Evolutionary conservation across 2,797 vertebrate genomes (phyloP), one percentile per base, ranked within the genome.

Genomic region (Lithobates pipiens): DNA sequence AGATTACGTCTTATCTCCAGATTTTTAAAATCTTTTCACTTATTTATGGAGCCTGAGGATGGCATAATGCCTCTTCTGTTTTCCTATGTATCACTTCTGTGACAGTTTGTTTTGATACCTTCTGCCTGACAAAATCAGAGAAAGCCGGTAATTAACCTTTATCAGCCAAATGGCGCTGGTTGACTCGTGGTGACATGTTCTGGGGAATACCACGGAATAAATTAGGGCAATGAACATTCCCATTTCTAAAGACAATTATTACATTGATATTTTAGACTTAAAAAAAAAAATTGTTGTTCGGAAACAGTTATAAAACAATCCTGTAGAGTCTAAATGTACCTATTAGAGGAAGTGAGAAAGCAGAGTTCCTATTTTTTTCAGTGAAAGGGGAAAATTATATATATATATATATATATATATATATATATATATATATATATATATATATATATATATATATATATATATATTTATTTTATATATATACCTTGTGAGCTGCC

Each of bases 21-120:
- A 57, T 25, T 57, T 86, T 85, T 80, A 85, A 84, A 84, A n/a
- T 50, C 88, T 70, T 61, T 44, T 86, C 70, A 80, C 15, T 88
- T 80, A 82, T 46, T 83, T 15, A 73, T 82, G 68, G 39, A 78
- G 80, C 25, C 46, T 61, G 50, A 36, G 42, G 65, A 65, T 10
- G 57, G 39, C 29, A n/a, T 34, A 29, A 61, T 32, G 69, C 80
- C 70, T 21, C 70, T 75, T 85, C 74, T 70, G 39, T 15, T 71
- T 71, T 70, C 39, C 34, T 77, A 21, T 61, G 54, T 61, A 21
- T 23, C 54, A 61, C 21, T 21, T n/a, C 54, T 4, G 21, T 23
- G 18, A 4, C 65, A 25, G 10, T 15, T 67, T 67, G 25, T 67
- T 27, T 67, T 67, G 27, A 67, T n/a, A 67, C 25, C n/a, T 67